A percentile compares a stretch with the other conserved stretches of the same genome.
Evolutionary conservation across 2,888 invertebrate genomes (phyloP).

Genomic region (Drosophila mayaguana): DNA sequence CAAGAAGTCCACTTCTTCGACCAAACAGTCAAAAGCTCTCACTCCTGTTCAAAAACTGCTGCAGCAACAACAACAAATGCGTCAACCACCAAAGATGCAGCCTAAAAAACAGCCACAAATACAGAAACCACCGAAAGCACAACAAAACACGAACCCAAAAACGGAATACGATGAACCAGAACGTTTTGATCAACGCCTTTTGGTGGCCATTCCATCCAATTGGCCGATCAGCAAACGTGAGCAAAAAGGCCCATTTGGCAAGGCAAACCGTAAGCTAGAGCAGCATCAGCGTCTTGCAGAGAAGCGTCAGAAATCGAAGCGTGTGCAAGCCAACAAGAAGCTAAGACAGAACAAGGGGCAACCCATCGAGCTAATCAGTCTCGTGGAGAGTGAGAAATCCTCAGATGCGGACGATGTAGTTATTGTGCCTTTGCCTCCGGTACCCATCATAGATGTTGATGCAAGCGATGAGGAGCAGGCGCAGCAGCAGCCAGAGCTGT

Average conservation of each 20-base stretch:
- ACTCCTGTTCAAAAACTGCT: constrained; percentile 17
- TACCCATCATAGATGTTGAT: constrained; percentile 79
- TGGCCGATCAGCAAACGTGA: constrained; percentile 38
- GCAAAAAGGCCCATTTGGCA: constrained; percentile 64
- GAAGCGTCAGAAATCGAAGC: constrained; percentile 79
- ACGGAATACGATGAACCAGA: constrained; percentile 53
- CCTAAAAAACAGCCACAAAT: constrained; percentile 33
- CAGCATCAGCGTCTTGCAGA: constrained; percentile 69
- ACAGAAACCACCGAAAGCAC: constrained; percentile 39
- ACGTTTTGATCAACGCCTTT: constrained; percentile 62
- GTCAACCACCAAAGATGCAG: constrained; percentile 6
- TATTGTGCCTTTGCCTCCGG: constrained; percentile 77
- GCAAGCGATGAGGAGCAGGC: constrained; percentile 76
- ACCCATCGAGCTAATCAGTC: constrained; percentile 57
- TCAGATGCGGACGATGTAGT: constrained; percentile 83
- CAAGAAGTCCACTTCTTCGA: constrained; percentile 11
- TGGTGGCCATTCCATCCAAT: constrained; percentile 62
- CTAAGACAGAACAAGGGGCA: constrained; percentile 30
- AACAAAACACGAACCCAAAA: constrained; percentile 21
- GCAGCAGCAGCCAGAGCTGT: constrained; percentile 6
- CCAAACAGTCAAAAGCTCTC: constrained; percentile 16
- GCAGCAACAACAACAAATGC: constrained; percentile 27
- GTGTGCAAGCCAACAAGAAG: constrained; percentile 57
- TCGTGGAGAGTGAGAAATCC: constrained; percentile 67
- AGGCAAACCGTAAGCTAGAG: constrained; percentile 73